phyloP scores from a whole-genome alignment of 2,888 invertebrate species.

The Lasioglossum marginatum region DNA sequence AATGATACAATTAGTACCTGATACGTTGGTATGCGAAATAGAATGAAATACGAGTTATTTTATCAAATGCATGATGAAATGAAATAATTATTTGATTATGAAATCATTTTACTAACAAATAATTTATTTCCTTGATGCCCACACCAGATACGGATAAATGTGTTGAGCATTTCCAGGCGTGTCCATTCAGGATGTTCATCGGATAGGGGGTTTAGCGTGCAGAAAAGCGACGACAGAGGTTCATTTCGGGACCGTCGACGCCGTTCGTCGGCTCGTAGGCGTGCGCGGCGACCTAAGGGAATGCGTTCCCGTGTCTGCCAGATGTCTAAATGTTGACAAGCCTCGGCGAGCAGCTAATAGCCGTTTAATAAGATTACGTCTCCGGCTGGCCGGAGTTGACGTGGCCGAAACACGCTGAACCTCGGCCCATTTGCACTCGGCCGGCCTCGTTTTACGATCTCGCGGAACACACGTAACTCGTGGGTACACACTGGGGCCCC shows the following conservation, averaged over 20 bases:
- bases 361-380: slow-evolving; percentile 84
- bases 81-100: not conserved
- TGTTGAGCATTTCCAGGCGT: not conserved
- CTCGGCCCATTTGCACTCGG: slow-evolving; percentile 71
- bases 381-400: slow-evolving; percentile 80
- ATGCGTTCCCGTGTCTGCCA: slow-evolving; percentile 82
- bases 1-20: not conserved
- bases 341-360: slow-evolving; percentile 82
- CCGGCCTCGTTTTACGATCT: slow-evolving; percentile 76
- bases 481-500: slow-evolving; percentile 36
- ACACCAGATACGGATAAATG: not conserved
- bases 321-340: slow-evolving; percentile 84
- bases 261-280: slow-evolving; percentile 67
- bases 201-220: not conserved
- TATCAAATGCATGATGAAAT: not conserved
- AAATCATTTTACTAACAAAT: not conserved
- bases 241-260: slow-evolving; percentile 16
- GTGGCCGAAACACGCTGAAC: slow-evolving; percentile 79
- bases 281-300: slow-evolving; percentile 76
- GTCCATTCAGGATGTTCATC: not conserved
- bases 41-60: no score
- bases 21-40: not conserved
- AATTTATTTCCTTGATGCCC: not conserved
- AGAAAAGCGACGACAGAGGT: slow-evolving; percentile 13
- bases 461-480: slow-evolving; percentile 64